A percentile compares a stretch with the other conserved stretches of the same genome.
phyloP scores from a whole-genome alignment of 2,888 invertebrate genomes.

The Allolobophora icterica region DNA sequence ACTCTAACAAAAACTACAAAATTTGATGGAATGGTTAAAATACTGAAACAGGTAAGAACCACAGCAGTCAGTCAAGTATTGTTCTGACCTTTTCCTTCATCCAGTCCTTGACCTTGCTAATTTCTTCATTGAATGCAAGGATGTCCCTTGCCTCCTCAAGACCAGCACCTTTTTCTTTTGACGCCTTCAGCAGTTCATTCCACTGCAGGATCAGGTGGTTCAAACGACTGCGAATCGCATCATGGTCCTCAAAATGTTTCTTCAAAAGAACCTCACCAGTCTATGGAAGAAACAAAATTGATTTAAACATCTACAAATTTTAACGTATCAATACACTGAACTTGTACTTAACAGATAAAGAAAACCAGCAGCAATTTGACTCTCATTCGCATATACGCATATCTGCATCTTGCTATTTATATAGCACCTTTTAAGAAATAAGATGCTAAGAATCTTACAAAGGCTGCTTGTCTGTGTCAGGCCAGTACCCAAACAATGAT shows the following conservation, averaged over 20 bases:
- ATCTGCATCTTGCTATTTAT: too few species aligned
- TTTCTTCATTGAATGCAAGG: conserved; percentile 91
- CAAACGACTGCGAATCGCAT: conserved; percentile 73
- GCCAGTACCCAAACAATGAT: too few species aligned
- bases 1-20: too few species aligned
- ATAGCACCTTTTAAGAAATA: too few species aligned
- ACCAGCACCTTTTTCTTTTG: conserved; percentile 76
- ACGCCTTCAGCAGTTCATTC: conserved; percentile 78
- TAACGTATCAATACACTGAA: too few species aligned
- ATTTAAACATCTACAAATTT: not conserved
- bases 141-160: conserved; percentile 98
- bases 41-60: too few species aligned
- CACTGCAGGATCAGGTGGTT: conserved; percentile 78
- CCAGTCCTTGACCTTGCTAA: conserved; percentile 95
- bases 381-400: too few species aligned
- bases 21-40: not conserved
- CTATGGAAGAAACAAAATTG: conserved; percentile 47
- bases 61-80: not conserved
- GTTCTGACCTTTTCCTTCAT: conserved; percentile 85
- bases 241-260: conserved; percentile 76
- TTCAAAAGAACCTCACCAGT: conserved; percentile 74
- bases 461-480: too few species aligned
- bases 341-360: too few species aligned
- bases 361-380: too few species aligned
- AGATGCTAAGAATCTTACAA: too few species aligned